phyloP scores from a whole-genome alignment of 2,113 vertebrate genomes.

The Lepidothrix coronata region DNA sequence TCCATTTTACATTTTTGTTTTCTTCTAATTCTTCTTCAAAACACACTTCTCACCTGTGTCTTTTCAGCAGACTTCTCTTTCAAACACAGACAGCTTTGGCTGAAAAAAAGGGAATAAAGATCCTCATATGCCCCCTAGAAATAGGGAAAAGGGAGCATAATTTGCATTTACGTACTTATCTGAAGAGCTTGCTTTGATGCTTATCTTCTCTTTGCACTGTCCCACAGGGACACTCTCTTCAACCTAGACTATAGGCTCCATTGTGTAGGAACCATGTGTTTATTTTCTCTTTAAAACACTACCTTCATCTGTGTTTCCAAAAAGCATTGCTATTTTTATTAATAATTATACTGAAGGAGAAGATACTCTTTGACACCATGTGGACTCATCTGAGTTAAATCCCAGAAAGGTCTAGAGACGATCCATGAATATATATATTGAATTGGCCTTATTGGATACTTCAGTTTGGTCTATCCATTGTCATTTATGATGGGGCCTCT shows the following conservation, averaged over 20 bases:
- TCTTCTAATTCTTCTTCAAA: background rate
- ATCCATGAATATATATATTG: background rate
- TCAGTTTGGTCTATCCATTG: background rate
- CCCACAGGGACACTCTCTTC: background rate
- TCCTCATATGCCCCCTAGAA: background rate
- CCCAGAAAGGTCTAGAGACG: background rate
- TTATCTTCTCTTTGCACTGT: background rate
- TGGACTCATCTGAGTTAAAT: background rate
- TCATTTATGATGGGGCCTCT: background rate
- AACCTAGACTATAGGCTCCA: background rate
- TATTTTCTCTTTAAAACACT: background rate
- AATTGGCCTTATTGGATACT: background rate
- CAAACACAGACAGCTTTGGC: background rate
- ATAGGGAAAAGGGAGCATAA: background rate
- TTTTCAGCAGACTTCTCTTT: conserved; percentile 10
- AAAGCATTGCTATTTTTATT: background rate
- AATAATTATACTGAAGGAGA: background rate
- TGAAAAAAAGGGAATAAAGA: background rate
- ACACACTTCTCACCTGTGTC: background rate
- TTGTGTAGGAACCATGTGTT: background rate
- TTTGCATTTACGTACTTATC: background rate
- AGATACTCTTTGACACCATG: background rate
- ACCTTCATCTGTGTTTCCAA: background rate
- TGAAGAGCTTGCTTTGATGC: background rate
- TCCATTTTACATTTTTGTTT: background rate